phyloP scores from a whole-genome alignment of 2,113 vertebrate species.

The Odobenus rosmarus region DNA sequence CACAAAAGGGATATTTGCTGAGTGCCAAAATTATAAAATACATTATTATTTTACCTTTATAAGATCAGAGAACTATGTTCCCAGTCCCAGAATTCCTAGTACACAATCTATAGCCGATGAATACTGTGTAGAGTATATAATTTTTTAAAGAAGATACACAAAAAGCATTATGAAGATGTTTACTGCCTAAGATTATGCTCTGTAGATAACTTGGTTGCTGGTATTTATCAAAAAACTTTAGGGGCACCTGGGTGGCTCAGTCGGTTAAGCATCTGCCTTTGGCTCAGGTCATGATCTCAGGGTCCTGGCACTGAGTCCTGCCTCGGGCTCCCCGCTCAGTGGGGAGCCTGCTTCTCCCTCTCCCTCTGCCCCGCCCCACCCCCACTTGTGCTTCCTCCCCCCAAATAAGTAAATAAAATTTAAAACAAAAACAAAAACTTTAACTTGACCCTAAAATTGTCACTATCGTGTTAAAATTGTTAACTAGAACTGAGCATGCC shows the following conservation, averaged over 20 bases:
- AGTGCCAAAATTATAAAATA: slow-evolving; percentile 13
- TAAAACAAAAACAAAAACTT: no score
- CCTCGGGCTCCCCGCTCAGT: no score
- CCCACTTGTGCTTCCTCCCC: no score
- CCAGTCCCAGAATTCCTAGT: background rate
- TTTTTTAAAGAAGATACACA: background rate
- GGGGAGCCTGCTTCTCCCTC: no score
- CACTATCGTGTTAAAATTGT: background rate
- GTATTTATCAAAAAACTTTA: background rate
- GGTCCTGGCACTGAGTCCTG: no score
- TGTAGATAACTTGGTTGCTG: background rate
- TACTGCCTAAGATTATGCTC: background rate
- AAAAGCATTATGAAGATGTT: background rate
- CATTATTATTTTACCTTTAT: background rate
- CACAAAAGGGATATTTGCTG: background rate
- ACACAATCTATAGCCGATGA: background rate
- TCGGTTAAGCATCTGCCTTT: no score
- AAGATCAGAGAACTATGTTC: background rate
- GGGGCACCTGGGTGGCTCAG: background rate
- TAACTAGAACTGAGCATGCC: background rate
- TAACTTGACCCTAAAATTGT: background rate
- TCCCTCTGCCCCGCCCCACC: no score
- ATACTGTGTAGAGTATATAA: background rate
- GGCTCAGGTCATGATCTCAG: no score
- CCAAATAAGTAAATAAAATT: no score